Evolutionary conservation across 2,888 invertebrate genomes (phyloP).

Genomic region (Crepidodera aurea): DNA sequence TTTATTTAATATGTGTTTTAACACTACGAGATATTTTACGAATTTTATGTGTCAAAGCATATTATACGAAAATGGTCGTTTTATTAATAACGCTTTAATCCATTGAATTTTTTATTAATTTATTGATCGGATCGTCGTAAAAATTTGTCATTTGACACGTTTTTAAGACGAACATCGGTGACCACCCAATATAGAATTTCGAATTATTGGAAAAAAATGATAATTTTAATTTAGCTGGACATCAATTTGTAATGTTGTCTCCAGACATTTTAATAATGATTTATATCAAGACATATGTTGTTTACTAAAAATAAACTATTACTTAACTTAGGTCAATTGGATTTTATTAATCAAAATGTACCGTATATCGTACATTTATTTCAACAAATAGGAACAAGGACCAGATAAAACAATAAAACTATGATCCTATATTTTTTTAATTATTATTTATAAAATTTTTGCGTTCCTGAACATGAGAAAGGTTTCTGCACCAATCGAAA

Average conservation of each 20-base stretch:
- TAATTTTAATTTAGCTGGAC: slow-evolving; percentile 6
- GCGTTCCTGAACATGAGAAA: too few relatives aligned
- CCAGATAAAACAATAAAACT: too few relatives aligned
- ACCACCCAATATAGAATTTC: slow-evolving; percentile 10
- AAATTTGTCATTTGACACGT: slow-evolving; percentile 4
- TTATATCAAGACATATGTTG: not conserved
- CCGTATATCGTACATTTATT: too few relatives aligned
- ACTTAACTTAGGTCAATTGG: not conserved
- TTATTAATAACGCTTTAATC: slow-evolving; percentile 5
- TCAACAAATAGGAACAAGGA: too few relatives aligned
- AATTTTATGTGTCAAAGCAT: not conserved
- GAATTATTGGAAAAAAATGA: slow-evolving; percentile 6
- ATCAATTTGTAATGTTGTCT: not conserved
- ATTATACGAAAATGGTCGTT: slow-evolving; percentile 3
- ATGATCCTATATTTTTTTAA: too few relatives aligned
- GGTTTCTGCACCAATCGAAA: too few relatives aligned
- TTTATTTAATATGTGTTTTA: not conserved
- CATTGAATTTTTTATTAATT: slow-evolving; percentile 6
- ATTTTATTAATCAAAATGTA: too few relatives aligned
- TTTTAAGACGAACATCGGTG: slow-evolving; percentile 3
- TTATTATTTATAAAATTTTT: too few relatives aligned
- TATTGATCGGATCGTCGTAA: slow-evolving; percentile 6
- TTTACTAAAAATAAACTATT: too few relatives aligned
- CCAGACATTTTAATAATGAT: slow-evolving; percentile 2
- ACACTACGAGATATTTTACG: not conserved